phyloP scores from a whole-genome alignment of 2,797 vertebrate genomes.

The Tachyglossus aculeatus region DNA sequence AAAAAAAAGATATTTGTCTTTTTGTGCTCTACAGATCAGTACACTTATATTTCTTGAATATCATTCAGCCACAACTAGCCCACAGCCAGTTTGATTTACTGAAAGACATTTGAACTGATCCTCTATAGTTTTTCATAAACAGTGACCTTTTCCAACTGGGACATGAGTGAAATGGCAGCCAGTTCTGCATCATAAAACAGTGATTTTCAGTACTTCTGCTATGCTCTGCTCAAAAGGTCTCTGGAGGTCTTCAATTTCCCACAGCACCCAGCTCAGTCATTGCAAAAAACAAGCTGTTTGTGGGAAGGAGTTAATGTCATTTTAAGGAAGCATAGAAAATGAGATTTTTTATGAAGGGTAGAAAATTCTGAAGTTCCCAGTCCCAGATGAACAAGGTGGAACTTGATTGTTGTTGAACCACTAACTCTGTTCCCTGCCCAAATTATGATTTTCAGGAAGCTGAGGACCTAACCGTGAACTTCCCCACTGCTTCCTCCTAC shows the following conservation, averaged over 20 bases:
- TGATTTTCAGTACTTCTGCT: constrained; percentile 24
- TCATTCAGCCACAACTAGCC: background rate
- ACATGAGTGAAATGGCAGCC: constrained; percentile 56
- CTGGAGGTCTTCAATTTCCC: constrained; percentile 42
- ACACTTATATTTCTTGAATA: accelerated
- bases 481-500: no score
- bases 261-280: no score
- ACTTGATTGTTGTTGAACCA: no score
- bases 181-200: constrained; percentile 54
- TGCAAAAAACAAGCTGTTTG: no score
- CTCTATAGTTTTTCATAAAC: background rate
- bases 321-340: no score
- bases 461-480: no score
- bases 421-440: no score
- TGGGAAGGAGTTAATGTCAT: no score
- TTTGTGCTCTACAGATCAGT: background rate
- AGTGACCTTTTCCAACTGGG: constrained; percentile 55
- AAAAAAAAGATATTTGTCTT: background rate
- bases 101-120: background rate
- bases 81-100: constrained; percentile 8
- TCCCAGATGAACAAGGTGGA: no score
- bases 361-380: no score
- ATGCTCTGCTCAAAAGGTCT: constrained; percentile 26
- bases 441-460: no score
- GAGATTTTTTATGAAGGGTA: no score